Conservation (phyloP, 2,888 invertebrate species). For the Theretra japonica region DNA sequence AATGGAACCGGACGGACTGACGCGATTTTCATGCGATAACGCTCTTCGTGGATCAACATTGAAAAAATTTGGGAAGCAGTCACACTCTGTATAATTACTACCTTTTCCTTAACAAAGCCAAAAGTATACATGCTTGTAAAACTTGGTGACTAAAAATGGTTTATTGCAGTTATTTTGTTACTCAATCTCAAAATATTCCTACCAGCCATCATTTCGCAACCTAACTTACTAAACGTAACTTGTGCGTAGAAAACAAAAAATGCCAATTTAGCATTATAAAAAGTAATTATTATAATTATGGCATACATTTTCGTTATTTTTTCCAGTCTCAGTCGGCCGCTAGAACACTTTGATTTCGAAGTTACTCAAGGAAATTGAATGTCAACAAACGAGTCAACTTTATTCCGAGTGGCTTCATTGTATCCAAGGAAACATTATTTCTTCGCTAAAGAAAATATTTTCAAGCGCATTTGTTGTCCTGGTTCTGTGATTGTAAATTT, state of each 20-base stretch:
- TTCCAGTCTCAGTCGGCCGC: constrained; percentile 37
- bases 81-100: neutral
- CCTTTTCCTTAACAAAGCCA: neutral
- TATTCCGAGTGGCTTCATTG: constrained; percentile 36
- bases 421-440: constrained; percentile 35
- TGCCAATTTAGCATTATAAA: neutral
- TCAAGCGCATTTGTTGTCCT: constrained; percentile 15
- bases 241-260: neutral
- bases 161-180: too few relatives aligned
- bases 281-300: constrained; percentile 1
- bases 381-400: constrained; percentile 47
- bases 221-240: neutral
- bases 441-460: constrained; percentile 33
- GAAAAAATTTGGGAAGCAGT: neutral
- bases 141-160: too few relatives aligned
- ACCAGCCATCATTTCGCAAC: too few relatives aligned
- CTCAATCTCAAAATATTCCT: too few relatives aligned
- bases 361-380: constrained; percentile 52
- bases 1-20: neutral
- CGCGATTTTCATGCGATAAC: neutral
- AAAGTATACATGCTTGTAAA: too few relatives aligned
- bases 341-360: constrained; percentile 44
- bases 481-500: neutral
- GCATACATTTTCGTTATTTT: constrained; percentile 33
- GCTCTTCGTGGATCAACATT: neutral